phyloP scores from a whole-genome alignment of 2,797 vertebrate species.

The Oreochromis mossambicus region DNA sequence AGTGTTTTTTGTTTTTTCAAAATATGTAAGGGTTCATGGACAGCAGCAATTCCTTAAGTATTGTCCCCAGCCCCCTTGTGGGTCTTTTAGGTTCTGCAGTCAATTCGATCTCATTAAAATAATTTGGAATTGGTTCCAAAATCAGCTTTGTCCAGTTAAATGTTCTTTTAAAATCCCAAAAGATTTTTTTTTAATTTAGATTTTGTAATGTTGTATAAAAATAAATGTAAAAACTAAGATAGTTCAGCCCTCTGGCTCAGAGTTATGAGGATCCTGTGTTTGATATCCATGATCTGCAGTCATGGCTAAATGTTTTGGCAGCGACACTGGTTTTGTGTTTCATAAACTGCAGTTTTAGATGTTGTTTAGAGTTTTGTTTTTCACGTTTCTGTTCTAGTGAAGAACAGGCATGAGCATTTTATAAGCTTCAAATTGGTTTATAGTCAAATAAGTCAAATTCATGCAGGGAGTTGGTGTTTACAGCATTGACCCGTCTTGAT shows the following conservation, averaged over 20 bases:
- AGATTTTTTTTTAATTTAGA: fast-evolving
- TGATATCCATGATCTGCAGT: background rate
- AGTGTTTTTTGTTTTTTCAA: background rate
- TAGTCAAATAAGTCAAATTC: background rate
- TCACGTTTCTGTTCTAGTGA: background rate
- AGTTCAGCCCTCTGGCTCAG: background rate
- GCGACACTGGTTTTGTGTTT: background rate
- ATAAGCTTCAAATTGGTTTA: background rate
- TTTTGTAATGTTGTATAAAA: background rate
- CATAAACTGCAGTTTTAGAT: background rate
- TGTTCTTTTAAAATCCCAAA: background rate
- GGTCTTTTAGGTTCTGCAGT: background rate
- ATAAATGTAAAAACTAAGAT: background rate
- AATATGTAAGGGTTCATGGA: background rate
- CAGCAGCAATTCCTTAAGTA: fast-evolving
- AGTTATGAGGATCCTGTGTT: background rate
- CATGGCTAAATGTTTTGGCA: background rate
- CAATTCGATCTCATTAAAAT: background rate
- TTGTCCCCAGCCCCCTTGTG: background rate
- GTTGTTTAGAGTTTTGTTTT: background rate
- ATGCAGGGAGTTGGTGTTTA: background rate
- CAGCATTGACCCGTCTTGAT: background rate
- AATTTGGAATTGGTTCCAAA: background rate
- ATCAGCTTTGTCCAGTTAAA: background rate
- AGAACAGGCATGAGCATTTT: background rate